Conservation (phyloP, 2,113 vertebrate species). For the Brachionichthys hirsutus region DNA sequence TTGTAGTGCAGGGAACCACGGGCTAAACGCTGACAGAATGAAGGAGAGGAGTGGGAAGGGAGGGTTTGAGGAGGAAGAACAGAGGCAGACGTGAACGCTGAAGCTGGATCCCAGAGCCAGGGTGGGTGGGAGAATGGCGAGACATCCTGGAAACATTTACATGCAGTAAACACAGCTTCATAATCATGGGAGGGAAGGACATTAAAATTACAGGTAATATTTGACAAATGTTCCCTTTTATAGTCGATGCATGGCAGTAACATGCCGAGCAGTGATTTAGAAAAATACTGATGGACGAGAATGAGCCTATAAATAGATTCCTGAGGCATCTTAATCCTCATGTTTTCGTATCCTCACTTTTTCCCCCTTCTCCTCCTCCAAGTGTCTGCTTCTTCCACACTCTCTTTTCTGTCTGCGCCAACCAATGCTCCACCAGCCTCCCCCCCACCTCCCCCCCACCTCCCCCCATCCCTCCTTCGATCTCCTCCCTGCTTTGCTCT, state of each 20-base stretch:
- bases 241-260: neutral
- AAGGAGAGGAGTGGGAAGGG: conserved; percentile 55
- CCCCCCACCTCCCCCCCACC: neutral
- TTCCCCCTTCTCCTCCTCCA: conserved; percentile 26
- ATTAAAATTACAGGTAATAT: conserved; percentile 17
- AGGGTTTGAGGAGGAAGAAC: conserved; percentile 28
- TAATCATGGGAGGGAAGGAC: conserved; percentile 26
- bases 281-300: conserved; percentile 18
- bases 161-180: conserved; percentile 48
- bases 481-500: conserved; percentile 78
- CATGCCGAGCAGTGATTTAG: conserved; percentile 42
- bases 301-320: conserved; percentile 15
- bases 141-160: conserved; percentile 69
- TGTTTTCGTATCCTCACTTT: conserved; percentile 27
- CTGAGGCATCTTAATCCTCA: conserved; percentile 5
- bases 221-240: neutral
- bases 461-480: conserved; percentile 57
- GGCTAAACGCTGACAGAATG: conserved; percentile 67
- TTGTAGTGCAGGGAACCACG: conserved; percentile 56
- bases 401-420: conserved; percentile 38
- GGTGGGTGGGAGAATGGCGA: conserved; percentile 48
- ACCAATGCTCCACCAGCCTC: conserved; percentile 1
- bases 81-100: conserved; percentile 61
- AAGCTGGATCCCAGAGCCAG: conserved; percentile 49
- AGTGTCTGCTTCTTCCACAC: conserved; percentile 46